Percentiles rank a stretch among this genome's conserved stretches.
These are phyloP conservation scores for Graptemys geographica DNA, from an alignment of 2,797 vertebrate genomes.

Conservation along the genomic window DNA sequence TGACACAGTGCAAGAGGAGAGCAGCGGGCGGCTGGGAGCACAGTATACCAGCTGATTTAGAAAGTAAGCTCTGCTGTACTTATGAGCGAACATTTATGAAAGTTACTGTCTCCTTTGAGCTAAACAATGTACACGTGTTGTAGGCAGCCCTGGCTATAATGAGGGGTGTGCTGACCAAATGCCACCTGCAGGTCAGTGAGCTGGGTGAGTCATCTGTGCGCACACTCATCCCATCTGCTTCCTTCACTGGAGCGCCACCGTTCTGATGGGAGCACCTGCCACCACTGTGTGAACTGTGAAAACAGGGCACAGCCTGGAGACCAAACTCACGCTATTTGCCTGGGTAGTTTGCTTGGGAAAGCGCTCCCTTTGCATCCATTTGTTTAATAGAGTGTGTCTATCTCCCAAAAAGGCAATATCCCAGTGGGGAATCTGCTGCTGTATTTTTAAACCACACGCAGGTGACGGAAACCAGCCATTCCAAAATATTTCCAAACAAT, in stretches of 20 bases:
- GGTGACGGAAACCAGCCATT: not conserved
- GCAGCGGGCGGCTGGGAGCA: not conserved
- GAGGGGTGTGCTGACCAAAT: not conserved
- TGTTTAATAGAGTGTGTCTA: not conserved
- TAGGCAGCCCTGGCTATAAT: not conserved
- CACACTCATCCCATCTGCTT: not conserved
- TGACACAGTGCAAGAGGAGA: not conserved
- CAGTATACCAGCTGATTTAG: not conserved
- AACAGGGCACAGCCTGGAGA: not conserved
- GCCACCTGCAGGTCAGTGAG: not conserved
- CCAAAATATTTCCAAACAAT: rapidly evolving
- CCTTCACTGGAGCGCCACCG: not conserved
- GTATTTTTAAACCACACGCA: not conserved
- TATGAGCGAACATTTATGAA: rapidly evolving
- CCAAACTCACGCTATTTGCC: not conserved
- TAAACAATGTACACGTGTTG: not conserved
- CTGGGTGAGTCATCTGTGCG: not conserved
- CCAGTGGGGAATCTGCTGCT: not conserved
- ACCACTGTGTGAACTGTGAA: too few species aligned
- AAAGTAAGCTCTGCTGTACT: not conserved
- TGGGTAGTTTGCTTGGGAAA: constrained; percentile 44
- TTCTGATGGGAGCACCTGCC: not conserved
- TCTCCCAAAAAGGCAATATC: rapidly evolving
- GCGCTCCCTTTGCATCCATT: not conserved
- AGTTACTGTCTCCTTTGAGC: not conserved